These are phyloP conservation scores for Augochlora pura DNA, from an alignment of 1,140 invertebrate species.

Conservation along the genomic window DNA sequence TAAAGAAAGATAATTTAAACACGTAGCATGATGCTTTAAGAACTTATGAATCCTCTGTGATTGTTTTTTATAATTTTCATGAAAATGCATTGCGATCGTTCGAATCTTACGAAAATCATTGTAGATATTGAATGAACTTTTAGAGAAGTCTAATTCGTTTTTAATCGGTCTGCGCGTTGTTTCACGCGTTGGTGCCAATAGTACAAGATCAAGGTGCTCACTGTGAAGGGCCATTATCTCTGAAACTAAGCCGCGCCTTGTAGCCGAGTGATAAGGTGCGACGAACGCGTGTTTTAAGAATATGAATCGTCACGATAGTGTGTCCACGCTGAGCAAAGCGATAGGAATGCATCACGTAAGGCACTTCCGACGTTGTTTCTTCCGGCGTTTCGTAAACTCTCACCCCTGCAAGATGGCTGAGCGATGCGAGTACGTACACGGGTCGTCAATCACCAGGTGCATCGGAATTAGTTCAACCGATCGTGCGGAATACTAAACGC, in stretches of 20 bases:
- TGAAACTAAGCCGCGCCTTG: conserved; percentile 17
- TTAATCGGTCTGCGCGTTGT: not conserved
- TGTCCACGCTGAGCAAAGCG: conserved; percentile 43
- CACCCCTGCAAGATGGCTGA: conserved; percentile 8
- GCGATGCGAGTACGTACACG: not conserved
- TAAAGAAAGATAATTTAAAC: no score
- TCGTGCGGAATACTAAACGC: conserved; percentile 21
- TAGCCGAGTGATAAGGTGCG: conserved; percentile 21
- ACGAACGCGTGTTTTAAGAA: conserved; percentile 44
- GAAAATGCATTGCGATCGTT: no score
- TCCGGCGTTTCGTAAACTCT: conserved; percentile 36
- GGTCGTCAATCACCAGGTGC: conserved; percentile 8
- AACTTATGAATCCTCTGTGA: no score
- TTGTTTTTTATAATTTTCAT: no score
- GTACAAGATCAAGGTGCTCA: not conserved
- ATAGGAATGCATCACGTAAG: conserved; percentile 59
- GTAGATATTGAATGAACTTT: no score
- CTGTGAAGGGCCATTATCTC: conserved; percentile 15
- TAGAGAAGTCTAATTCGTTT: not conserved
- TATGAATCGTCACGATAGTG: conserved; percentile 46
- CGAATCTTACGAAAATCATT: no score
- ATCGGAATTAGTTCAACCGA: conserved; percentile 29
- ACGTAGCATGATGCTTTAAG: no score
- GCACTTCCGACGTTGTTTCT: conserved; percentile 42
- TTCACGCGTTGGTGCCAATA: no score